Percentiles rank a stretch among this genome's conserved stretches.
Conservation (phyloP, 1,140 invertebrate genomes). For the Anadara kagoshimensis region DNA sequence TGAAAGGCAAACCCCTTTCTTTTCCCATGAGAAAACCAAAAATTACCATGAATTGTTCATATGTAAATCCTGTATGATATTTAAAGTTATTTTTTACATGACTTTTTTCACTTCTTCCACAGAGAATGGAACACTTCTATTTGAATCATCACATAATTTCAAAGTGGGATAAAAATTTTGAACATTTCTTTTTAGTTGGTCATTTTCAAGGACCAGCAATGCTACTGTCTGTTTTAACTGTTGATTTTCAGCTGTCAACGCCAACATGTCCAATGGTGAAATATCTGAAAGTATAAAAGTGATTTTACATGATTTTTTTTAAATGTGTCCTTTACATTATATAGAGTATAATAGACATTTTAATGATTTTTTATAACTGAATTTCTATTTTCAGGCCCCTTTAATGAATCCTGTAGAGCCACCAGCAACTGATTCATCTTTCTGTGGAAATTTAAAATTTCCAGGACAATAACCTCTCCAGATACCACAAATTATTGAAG, state of each 20-base stretch:
- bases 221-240: not conserved
- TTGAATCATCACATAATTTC: too few species aligned
- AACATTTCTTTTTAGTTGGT: not conserved
- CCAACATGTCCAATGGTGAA: not conserved
- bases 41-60: not conserved
- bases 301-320: not conserved
- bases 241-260: conserved; percentile 2
- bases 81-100: not conserved
- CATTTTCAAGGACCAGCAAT: not conserved
- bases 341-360: not conserved
- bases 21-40: not conserved
- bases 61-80: conserved; percentile 1
- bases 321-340: not conserved
- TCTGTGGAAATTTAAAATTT: not conserved
- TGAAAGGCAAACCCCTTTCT: conserved; percentile 1
- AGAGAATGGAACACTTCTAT: not conserved
- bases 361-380: not conserved
- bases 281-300: not conserved
- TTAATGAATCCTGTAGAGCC: not conserved
- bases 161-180: too few species aligned
- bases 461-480: not conserved
- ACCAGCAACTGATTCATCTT: too few species aligned
- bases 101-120: not conserved
- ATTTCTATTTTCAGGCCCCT: not conserved
- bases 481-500: too few species aligned